These are phyloP conservation scores for Chelmon rostratus DNA, from an alignment of 2,797 vertebrate genomes.

Conservation along the genomic window DNA sequence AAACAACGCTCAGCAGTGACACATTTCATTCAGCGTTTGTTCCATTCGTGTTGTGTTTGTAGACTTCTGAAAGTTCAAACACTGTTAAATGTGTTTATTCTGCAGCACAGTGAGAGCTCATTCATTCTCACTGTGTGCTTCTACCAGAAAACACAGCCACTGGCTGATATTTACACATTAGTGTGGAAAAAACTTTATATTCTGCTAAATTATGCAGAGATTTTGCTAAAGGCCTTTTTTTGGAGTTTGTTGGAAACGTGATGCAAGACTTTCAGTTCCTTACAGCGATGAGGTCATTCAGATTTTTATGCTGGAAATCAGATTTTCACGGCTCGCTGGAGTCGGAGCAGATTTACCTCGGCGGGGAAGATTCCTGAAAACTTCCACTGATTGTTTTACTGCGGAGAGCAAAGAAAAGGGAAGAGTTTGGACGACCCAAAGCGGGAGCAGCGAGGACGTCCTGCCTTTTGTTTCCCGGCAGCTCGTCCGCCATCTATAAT, in stretches of 20 bases:
- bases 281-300: conserved; percentile 50
- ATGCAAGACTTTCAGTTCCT: conserved; percentile 79
- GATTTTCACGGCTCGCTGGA: conserved; percentile 12
- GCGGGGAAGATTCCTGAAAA: conserved; percentile 9
- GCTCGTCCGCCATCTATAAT: conserved; percentile 67
- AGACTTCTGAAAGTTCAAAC: conserved; percentile 17
- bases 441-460: conserved; percentile 9
- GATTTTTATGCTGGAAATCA: not conserved
- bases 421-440: not conserved
- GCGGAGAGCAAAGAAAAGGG: not conserved
- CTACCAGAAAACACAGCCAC: conserved; percentile 17
- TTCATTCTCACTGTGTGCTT: conserved; percentile 41
- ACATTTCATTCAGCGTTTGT: not conserved
- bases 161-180: conserved; percentile 51
- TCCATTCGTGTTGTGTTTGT: not conserved
- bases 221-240: conserved; percentile 68
- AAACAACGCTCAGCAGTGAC: not conserved
- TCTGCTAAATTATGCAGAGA: conserved; percentile 73
- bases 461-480: conserved; percentile 66
- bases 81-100: conserved; percentile 40
- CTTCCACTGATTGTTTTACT: conserved; percentile 3
- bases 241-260: conserved; percentile 66
- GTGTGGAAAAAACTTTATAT: conserved; percentile 16
- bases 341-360: conserved; percentile 35
- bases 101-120: conserved; percentile 9